Evolutionary conservation across 2,888 invertebrate species (phyloP), one percentile per base, ranked within the genome.

Genomic region (Eupithecia inturbata): DNA sequence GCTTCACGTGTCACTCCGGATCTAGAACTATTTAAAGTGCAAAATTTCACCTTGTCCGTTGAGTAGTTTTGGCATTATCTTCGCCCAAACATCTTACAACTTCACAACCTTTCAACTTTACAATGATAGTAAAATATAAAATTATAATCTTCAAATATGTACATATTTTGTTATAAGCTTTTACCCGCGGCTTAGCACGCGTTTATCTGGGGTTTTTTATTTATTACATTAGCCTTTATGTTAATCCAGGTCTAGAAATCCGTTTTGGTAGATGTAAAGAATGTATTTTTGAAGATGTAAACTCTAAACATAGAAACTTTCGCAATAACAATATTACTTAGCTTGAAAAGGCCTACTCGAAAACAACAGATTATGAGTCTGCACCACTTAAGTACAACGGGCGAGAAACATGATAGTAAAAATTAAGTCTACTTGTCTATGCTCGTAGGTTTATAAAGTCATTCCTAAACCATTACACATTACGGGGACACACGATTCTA

Each of bases 401-500:
- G 22, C 53, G 26, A 10, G 22, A 53, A 22, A 22, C 49, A 45
- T 45, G 7, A 45, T 22, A 22, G 49, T 57, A 26, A 57, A 22
- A 12, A 57, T 57, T 12, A 14, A 5, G 57, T 57, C 57, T 57
- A 14, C 12, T 57, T 22, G 5, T 57, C 12, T 57, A 57, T 57
- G 26, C 1, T 26, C 26, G 12, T 57, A 26, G 26, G 26, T 57
- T 26, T 3, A 12, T 26, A 26, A 53, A 57, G 57, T 57, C 22
- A 53, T 22, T 53, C 57, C 26, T 14, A 57, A 26, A 57, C 12
- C 26, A 53, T 22, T 10, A 22, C 49, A 53, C 22, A 3, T 10
- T 12, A 57, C 9, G 22, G 57, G 14, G 12, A 10, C 14, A 26
- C 26, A 57, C 1, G 26, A 57, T 57, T 74, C 84, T 88, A 93